Evolutionary conservation across 2,797 vertebrate genomes (phyloP).

Genomic region (Sebastes umbrosus): DNA sequence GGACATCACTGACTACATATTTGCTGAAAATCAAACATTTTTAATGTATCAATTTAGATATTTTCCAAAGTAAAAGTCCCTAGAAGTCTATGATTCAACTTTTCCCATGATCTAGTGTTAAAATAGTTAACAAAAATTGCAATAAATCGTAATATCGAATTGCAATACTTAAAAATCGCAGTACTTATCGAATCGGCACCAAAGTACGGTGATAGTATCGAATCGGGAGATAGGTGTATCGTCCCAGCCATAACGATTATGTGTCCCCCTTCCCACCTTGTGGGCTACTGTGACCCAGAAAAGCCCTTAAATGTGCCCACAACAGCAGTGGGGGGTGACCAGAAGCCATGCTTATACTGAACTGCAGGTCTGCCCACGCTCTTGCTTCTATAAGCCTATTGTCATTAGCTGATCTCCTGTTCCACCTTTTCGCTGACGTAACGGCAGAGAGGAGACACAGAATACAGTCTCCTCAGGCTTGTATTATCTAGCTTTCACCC

Average conservation of each 20-base stretch:
- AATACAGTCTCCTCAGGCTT: constrained; percentile 72
- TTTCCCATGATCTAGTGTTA: no score
- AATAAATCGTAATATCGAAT: no score
- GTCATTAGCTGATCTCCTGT: constrained; percentile 52
- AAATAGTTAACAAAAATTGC: no score
- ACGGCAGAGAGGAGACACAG: constrained; percentile 57
- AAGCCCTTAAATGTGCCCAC: constrained; percentile 22
- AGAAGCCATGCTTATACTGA: constrained; percentile 19
- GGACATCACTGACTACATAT: no score
- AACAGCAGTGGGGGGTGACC: constrained; percentile 4
- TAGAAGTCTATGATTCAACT: no score
- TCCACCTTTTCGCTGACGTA: constrained; percentile 58
- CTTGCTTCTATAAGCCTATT: constrained; percentile 32
- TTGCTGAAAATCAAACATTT: no score
- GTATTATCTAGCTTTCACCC: constrained; percentile 82
- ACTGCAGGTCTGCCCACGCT: constrained; percentile 35
- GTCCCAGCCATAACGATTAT: background rate
- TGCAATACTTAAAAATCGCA: no score
- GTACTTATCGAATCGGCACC: no score
- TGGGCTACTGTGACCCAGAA: constrained; percentile 11
- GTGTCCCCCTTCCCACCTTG: background rate
- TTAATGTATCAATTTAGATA: no score
- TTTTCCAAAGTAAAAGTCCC: no score
- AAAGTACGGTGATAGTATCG: no score
- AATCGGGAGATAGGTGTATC: no score